phyloP scores from a whole-genome alignment of 2,888 invertebrate species.

The Nysson spinosus region DNA sequence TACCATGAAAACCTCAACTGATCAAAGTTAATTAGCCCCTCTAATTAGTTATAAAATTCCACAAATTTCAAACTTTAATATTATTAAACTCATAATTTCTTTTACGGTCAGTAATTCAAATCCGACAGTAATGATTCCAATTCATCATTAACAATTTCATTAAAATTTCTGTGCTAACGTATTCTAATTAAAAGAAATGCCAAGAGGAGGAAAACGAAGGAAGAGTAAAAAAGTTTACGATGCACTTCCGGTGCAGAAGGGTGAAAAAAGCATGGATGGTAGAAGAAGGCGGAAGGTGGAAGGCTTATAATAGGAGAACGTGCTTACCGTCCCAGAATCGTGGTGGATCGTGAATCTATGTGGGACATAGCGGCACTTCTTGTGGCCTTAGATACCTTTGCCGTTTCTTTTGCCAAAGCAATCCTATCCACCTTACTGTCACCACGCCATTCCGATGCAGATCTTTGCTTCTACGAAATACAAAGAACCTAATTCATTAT shows the following conservation, averaged over 20 bases:
- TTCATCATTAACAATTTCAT: too few species aligned
- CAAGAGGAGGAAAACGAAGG: too few species aligned
- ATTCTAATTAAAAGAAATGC: too few species aligned
- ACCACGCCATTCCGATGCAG: slow-evolving; percentile 26
- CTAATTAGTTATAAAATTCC: too few species aligned
- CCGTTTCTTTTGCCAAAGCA: slow-evolving; percentile 49
- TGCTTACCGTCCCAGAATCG: slow-evolving; percentile 61
- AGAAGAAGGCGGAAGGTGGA: slow-evolving; percentile 31
- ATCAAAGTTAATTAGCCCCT: too few species aligned
- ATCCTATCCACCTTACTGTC: slow-evolving; percentile 44
- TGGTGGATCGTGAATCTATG: slow-evolving; percentile 58
- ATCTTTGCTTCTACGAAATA: neutral
- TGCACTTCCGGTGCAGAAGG: slow-evolving; percentile 15
- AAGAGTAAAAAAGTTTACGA: too few species aligned
- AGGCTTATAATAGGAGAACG: slow-evolving; percentile 54
- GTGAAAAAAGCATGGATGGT: slow-evolving; percentile 19
- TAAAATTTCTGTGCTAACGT: too few species aligned
- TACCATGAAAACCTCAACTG: too few species aligned
- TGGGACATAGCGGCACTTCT: slow-evolving; percentile 74
- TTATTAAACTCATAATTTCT: too few species aligned
- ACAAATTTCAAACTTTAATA: too few species aligned
- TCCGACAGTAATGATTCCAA: too few species aligned
- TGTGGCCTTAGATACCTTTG: slow-evolving; percentile 59
- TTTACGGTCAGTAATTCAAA: too few species aligned
- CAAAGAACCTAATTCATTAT: slow-evolving; percentile 5